Evolutionary conservation across 2,113 vertebrate genomes (phyloP), one percentile per base, ranked within the genome.

Genomic region (Siphamia tubifer): DNA sequence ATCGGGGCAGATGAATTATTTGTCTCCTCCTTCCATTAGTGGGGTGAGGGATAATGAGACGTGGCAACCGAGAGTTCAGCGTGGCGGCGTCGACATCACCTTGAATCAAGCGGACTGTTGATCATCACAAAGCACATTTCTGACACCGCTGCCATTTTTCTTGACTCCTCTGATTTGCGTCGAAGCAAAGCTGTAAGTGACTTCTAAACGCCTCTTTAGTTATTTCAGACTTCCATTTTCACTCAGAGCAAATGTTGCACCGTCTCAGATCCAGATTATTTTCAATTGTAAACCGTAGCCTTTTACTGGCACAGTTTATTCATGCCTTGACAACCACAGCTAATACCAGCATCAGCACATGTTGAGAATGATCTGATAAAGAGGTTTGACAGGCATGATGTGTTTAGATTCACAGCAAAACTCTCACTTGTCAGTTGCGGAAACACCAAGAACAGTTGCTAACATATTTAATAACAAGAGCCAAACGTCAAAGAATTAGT

Each of bases 1-100:
- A 77, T 76, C 63, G 23, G 83, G 74, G 43, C 75, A 64, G 82
- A 88, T 88, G 51, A 88, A 86, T 86, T 85, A 88, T 88, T 89
- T 78, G 81, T 85, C 81, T 86, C 68, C 49, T 85, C 47, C 67
- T 82, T 84, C 82, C 82, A 87, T 87, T 89, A 89, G 81, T 20
- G 4, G 39, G 13, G 38, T 38, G 45, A 64, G 38, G 38, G 68
- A 86, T 89, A 89, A 88, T 84, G 82, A 86, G 80, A 86, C 83
- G 68, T 74, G 83, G 83, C 87, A 87, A 74, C 62, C n/a, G 6
- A 58, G 78, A 72, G 84, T 90, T 84, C 82, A 88, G 35, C 68
- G 61, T 55, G 34, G 78, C 66, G 76, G 58, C 82, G 64, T 2
- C 70, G 76, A 60, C 78, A 68, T 88, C 81, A 39, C 25, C 60